Evolutionary conservation across 92 coral and sea anemone genomes (phyloP), one percentile per base, ranked within the genome.

Genomic region (Chrysogorgia sp.): DNA sequence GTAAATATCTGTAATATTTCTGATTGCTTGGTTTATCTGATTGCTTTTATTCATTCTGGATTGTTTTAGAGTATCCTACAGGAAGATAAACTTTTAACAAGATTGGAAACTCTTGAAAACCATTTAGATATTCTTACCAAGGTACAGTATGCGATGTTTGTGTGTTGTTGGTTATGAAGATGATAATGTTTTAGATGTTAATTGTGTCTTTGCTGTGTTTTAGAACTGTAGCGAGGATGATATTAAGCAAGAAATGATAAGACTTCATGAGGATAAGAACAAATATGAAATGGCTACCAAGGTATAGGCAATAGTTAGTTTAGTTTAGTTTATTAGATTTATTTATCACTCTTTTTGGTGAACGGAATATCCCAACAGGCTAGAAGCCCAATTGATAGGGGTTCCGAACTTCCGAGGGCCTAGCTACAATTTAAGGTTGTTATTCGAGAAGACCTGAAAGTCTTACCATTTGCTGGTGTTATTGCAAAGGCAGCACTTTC

Each of bases 281-380:
- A 86, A 67, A 58, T 94, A 94, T 81, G 98, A 94, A 78, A 94
- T 94, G 98, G 90, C 88, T 66, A 89, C 98, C 67, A 94, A 94
- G 87, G 98, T 94, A 74, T 1, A 88, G n/a, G 10, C 53, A 5
- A 48, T 34, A 23, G 19, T 22, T n/a, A n/a, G n/a, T n/a, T n/a
- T n/a, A n/a, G n/a, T n/a, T n/a, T n/a, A n/a, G n/a, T n/a, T n/a
- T n/a, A n/a, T n/a, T n/a, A n/a, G n/a, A n/a, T n/a, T n/a, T n/a
- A n/a, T n/a, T n/a, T n/a, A n/a, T n/a, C n/a, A n/a, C n/a, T n/a
- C n/a, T n/a, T n/a, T n/a, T n/a, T n/a, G n/a, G n/a, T n/a, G n/a
- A n/a, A n/a, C n/a, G n/a, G n/a, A n/a, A n/a, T n/a, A n/a, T n/a
- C n/a, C n/a, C n/a, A n/a, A n/a, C n/a, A n/a, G n/a, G n/a, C n/a